Base-by-base conservation (phyloP, 2,888 invertebrate genomes). In the Torymus tubicola region DNA sequence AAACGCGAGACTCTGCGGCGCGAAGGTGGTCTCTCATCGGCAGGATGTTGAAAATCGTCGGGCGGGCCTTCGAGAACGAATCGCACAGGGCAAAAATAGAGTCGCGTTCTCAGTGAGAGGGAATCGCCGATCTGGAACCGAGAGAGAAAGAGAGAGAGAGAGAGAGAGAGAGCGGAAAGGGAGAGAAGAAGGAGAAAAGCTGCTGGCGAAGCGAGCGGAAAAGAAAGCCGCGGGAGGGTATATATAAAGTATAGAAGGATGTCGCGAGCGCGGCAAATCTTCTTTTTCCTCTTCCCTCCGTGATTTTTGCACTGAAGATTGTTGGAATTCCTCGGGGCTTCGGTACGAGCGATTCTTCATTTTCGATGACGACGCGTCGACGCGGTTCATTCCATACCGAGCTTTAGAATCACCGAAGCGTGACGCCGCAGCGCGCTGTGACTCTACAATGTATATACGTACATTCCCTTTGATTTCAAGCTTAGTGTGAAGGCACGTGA, bases 41-140 rank as follows among this genome's bases (percentile, higher is more conserved):
- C 74, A 79, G 76, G 82, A 80, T 80, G 72, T 16, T 52, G 73
- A 42, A 79, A 78, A 78, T 83, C 82, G 83, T 83, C 83, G 86
- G 83, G 85, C 86, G 85, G 83, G 83, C 81, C 80, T 72, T 68
- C 85, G 82, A 74, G 86, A 77, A 81, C 70, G 76, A 69, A 76
- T 69, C 61, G 55, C 24, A 31, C 61, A 78, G 71, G n/a, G n/a
- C 18, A 73, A 72, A 72, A 74, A 74, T 74, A 72, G 76, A 69
- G 69, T 50, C 72, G 42, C 77, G 84, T 73, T 75, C 71, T 83
- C 79, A 82, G 82, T 68, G 65, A 82, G 70, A 82, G 83, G 42
- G 42, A 42, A 42, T 83, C 85, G 64, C 75, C 73, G 75, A 83
- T 84, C 81, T 69, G 78, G 74, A 78, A 81, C 77, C 52, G n/a